Conservation (phyloP, 2,888 invertebrate species). For the Tricholauxania praeusta region DNA sequence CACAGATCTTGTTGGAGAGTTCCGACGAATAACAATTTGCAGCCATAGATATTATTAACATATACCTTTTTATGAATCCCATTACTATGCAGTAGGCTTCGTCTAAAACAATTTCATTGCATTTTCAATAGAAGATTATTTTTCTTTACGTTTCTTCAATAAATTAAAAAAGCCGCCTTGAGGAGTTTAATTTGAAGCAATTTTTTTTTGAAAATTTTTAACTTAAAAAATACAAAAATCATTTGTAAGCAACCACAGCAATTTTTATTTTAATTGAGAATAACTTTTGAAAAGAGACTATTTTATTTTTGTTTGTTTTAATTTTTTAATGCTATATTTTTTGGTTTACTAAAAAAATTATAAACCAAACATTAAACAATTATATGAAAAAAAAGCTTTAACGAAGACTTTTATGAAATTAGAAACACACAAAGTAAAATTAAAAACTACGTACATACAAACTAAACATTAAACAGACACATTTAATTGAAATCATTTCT, state of each 20-base stretch:
- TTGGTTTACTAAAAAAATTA: not conserved
- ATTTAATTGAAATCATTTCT: too few relatives aligned
- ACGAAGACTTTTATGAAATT: slow-evolving; percentile 39
- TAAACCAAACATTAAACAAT: slow-evolving; percentile 27
- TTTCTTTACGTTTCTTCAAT: slow-evolving; percentile 17
- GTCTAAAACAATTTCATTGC: slow-evolving; percentile 5
- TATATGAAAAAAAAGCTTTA: slow-evolving; percentile 45
- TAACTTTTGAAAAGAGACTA: slow-evolving; percentile 11
- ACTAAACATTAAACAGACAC: slow-evolving; percentile 3
- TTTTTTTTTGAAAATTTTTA: too few relatives aligned
- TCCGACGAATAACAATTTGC: too few relatives aligned
- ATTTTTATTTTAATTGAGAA: slow-evolving; percentile 1
- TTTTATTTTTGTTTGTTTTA: slow-evolving; percentile 28
- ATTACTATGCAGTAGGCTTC: too few relatives aligned
- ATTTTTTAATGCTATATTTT: slow-evolving; percentile 35
- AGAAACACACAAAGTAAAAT: too few relatives aligned
- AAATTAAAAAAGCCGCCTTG: slow-evolving; percentile 9
- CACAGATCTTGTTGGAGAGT: too few relatives aligned
- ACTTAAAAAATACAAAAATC: too few relatives aligned
- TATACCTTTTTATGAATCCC: too few relatives aligned
- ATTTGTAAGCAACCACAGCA: too few relatives aligned
- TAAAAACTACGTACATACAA: slow-evolving; percentile 31
- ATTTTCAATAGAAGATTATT: slow-evolving; percentile 10
- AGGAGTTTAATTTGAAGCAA: too few relatives aligned
- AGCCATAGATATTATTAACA: too few relatives aligned